Evolutionary conservation across 2,113 vertebrate species (phyloP).

Genomic region (Pelusios castaneus): DNA sequence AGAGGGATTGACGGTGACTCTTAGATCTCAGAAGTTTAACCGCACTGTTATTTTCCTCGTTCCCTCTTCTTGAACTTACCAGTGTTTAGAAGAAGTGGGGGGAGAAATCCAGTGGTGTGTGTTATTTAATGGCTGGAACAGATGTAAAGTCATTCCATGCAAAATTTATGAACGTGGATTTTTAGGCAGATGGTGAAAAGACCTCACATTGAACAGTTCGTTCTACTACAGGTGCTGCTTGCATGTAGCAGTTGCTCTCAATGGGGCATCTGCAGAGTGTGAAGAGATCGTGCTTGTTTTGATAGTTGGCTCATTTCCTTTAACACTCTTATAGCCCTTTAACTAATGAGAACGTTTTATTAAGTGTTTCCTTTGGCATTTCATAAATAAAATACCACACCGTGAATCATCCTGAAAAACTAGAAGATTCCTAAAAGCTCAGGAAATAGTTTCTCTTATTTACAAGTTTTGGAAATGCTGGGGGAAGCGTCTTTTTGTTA

Average conservation of each 20-base stretch:
- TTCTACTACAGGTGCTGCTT: not conserved
- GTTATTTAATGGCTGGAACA: not conserved
- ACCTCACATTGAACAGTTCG: not conserved
- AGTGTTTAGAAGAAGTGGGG: not conserved
- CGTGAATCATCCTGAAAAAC: constrained; percentile 17
- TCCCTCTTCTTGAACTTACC: not conserved
- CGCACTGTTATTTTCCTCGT: fast-evolving
- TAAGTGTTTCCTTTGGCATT: constrained; percentile 56
- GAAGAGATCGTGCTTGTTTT: constrained; percentile 31
- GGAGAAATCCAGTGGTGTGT: not conserved
- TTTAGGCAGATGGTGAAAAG: not conserved
- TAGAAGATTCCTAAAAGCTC: not conserved
- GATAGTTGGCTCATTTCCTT: constrained; percentile 54
- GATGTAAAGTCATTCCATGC: not conserved
- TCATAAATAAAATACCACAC: constrained; percentile 28
- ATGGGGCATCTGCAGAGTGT: not conserved
- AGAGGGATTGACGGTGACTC: not conserved
- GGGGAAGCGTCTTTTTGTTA: not conserved
- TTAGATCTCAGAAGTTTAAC: not conserved
- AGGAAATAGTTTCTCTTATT: constrained; percentile 1
- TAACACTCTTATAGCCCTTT: constrained; percentile 30
- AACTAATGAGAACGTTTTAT: constrained; percentile 22
- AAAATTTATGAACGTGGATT: not conserved
- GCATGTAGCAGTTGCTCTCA: not conserved
- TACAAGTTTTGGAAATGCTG: not conserved